These are phyloP conservation scores for Drosophila auraria DNA, from an alignment of 1,140 invertebrate genomes.

Conservation along the genomic window DNA sequence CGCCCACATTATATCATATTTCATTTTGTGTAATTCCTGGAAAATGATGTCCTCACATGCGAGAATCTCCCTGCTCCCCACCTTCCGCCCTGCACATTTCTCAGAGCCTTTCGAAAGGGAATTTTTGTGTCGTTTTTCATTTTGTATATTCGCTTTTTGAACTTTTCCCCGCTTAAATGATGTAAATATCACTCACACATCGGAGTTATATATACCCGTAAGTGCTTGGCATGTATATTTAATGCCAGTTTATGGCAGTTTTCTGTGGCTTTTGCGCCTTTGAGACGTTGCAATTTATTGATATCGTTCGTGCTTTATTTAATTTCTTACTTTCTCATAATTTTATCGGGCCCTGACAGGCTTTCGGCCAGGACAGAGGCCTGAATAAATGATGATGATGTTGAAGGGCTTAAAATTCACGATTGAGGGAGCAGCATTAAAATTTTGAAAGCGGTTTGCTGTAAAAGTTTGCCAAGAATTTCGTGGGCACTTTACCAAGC, in stretches of 20 bases:
- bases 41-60: conserved; percentile 20
- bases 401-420: conserved; percentile 56
- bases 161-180: conserved; percentile 14
- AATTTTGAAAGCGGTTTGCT: conserved; percentile 21
- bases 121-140: conserved; percentile 12
- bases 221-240: conserved; percentile 65
- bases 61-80: not conserved
- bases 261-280: conserved; percentile 16
- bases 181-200: conserved; percentile 37
- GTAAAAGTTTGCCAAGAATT: conserved; percentile 56
- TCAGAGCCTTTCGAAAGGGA: conserved; percentile 9
- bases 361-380: conserved; percentile 1
- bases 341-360: conserved; percentile 52
- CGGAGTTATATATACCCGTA: conserved; percentile 15
- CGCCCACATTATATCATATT: conserved; percentile 18
- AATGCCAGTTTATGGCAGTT: conserved; percentile 63
- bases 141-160: conserved; percentile 1
- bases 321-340: conserved; percentile 49
- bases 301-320: conserved; percentile 72
- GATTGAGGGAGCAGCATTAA: conserved; percentile 44
- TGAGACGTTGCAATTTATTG: conserved; percentile 74
- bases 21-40: conserved; percentile 28
- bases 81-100: conserved; percentile 3
- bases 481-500: conserved; percentile 22
- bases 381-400: conserved; percentile 66